Base-by-base conservation (phyloP, 1,140 invertebrate genomes). In the Diachasmimorpha longicaudata region DNA sequence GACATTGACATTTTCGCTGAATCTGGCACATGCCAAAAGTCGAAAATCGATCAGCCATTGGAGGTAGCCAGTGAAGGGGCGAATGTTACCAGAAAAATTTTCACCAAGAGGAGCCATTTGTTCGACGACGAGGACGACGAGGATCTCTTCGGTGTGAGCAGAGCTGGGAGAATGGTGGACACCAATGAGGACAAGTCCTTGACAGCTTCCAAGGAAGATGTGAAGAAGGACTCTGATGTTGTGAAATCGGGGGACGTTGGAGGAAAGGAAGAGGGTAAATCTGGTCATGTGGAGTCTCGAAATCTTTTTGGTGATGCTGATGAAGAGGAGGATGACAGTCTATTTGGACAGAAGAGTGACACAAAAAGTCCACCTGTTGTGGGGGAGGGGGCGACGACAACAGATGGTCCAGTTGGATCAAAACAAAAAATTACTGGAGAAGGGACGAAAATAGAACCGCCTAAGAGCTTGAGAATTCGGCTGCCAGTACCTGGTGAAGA, bases 1-100 rank as follows among this genome's bases (percentile, higher is more conserved):
- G 83, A 86, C n/a, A 79, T 85, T 21, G 83, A 87, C 77, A 81
- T 87, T 68, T 86, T 86, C 66, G 80, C 52, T 1, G 31, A 58
- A 70, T 52, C 68, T 3, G 16, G 36, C 39, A 55, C n/a, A 42
- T n/a, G 66, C 36, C 11, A 11, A 67, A 19, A 14, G 36, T 16
- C 16, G 39, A 58, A 10, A 37, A 25, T 31, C 46, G 48, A 48
- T 9, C 74, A 6, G 72, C 1, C 9, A 70, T 55, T 13, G 0
- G 39, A 21, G 52, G 3, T 19, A 58, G 8, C 36, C 14, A 19
- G n/a, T 68, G 2, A 16, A 39, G n/a, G n/a, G 31, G 13, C 6
- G 6, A 37, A 36, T 1, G 0, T 36, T 68, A 4, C 66, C 25
- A 14, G 10, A 14, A 68, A 68, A 39, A 0, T 21, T 11, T 10